phyloP scores from a whole-genome alignment of 2,888 invertebrate genomes.

The Mythimna lalbum region DNA sequence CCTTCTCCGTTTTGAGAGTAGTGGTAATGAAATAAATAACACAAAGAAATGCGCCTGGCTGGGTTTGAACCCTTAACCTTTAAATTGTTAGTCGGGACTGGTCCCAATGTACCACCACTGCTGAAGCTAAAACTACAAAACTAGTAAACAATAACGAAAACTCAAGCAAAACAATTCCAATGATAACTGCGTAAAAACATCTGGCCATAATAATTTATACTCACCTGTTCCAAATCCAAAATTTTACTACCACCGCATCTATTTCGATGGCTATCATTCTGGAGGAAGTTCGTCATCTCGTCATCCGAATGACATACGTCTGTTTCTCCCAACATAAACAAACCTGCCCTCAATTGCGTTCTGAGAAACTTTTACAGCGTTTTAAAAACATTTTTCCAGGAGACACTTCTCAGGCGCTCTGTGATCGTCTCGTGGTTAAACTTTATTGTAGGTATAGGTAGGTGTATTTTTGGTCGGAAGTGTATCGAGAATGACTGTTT shows the following conservation, averaged over 20 bases:
- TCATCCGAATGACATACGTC: conserved; percentile 83
- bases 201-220: conserved; percentile 46
- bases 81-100: too few relatives aligned
- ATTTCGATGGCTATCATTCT: conserved; percentile 75
- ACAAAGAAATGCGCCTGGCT: too few relatives aligned
- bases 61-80: too few relatives aligned
- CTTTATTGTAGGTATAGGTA: conserved; percentile 71
- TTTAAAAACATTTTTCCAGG: conserved; percentile 82
- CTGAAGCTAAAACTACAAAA: not conserved
- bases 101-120: too few relatives aligned
- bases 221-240: conserved; percentile 59
- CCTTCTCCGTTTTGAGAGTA: too few relatives aligned
- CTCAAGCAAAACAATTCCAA: conserved; percentile 19
- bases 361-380: conserved; percentile 86
- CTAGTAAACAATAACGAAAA: not conserved
- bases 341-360: conserved; percentile 84
- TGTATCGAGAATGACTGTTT: conserved; percentile 49
- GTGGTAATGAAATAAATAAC: too few relatives aligned
- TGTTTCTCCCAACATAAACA: conserved; percentile 83
- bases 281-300: conserved; percentile 72
- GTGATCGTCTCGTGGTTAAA: conserved; percentile 61
- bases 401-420: conserved; percentile 78
- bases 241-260: conserved; percentile 68
- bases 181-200: conserved; percentile 35
- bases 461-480: conserved; percentile 69